Evolutionary conservation across 2,797 vertebrate genomes (phyloP).

Genomic region (Amphiprion clarkii): DNA sequence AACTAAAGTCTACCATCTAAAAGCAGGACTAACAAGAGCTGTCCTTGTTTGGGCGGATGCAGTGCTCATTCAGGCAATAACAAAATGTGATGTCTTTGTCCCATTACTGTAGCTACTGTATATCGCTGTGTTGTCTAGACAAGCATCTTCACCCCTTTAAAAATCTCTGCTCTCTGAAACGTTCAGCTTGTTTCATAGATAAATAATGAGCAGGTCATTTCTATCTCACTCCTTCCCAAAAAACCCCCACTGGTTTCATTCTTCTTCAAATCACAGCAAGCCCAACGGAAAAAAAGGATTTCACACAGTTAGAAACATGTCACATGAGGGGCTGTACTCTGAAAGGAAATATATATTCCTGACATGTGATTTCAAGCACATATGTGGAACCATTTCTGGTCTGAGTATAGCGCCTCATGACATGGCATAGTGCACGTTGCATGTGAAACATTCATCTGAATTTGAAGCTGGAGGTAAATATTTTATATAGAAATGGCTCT

Average conservation of each 20-base stretch:
- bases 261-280: slow-evolving; percentile 27
- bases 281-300: slow-evolving; percentile 4
- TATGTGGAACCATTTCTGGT: slow-evolving; percentile 4
- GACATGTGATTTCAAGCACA: slow-evolving; percentile 15
- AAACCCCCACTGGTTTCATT: slow-evolving; percentile 26
- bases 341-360: background rate
- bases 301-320: slow-evolving; percentile 25
- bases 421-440: slow-evolving; percentile 12
- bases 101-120: slow-evolving; percentile 23
- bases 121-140: slow-evolving; percentile 29
- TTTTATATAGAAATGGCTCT: slow-evolving; percentile 76
- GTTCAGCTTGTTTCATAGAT: slow-evolving; percentile 59
- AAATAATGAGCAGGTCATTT: slow-evolving; percentile 52
- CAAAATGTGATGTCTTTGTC: slow-evolving; percentile 32
- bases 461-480: slow-evolving; percentile 72
- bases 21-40: background rate
- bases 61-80: slow-evolving; percentile 35
- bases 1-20: background rate
- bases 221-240: background rate
- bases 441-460: slow-evolving; percentile 58
- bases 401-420: background rate
- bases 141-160: slow-evolving; percentile 34
- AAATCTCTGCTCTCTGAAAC: slow-evolving; percentile 62
- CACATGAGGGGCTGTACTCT: background rate
- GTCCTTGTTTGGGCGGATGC: background rate